Evolutionary conservation across 2,113 vertebrate genomes (phyloP).

Genomic region (Macrotus californicus): DNA sequence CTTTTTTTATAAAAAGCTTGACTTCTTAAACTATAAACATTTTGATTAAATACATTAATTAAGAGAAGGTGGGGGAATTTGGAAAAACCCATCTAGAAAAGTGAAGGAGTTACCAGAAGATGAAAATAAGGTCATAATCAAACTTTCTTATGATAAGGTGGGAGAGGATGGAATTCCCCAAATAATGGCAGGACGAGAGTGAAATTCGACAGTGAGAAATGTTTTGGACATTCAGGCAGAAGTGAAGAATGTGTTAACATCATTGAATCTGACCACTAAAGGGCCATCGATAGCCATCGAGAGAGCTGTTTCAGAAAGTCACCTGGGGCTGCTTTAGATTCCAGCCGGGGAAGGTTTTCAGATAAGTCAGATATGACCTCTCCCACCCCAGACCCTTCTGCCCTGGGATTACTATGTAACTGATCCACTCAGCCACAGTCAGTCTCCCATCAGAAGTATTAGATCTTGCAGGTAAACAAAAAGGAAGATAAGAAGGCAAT

Average conservation of each 20-base stretch:
- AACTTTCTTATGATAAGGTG: not conserved
- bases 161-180: not conserved
- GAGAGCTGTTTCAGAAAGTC: not conserved
- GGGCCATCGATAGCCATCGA: too few relatives aligned
- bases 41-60: not conserved
- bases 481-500: not conserved
- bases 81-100: not conserved
- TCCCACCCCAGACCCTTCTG: not conserved
- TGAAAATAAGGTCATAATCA: not conserved
- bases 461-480: not conserved
- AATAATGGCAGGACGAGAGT: fast-evolving
- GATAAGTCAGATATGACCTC: not conserved
- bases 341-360: not conserved
- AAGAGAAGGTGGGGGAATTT: fast-evolving
- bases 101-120: not conserved
- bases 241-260: not conserved
- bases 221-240: not conserved
- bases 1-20: not conserved
- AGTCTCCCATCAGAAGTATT: not conserved
- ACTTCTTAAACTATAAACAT: not conserved
- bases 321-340: not conserved
- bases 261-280: not conserved
- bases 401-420: not conserved
- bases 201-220: not conserved
- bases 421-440: not conserved